Conservation (phyloP, 2,888 invertebrate genomes). For the Erannis defoliaria region DNA sequence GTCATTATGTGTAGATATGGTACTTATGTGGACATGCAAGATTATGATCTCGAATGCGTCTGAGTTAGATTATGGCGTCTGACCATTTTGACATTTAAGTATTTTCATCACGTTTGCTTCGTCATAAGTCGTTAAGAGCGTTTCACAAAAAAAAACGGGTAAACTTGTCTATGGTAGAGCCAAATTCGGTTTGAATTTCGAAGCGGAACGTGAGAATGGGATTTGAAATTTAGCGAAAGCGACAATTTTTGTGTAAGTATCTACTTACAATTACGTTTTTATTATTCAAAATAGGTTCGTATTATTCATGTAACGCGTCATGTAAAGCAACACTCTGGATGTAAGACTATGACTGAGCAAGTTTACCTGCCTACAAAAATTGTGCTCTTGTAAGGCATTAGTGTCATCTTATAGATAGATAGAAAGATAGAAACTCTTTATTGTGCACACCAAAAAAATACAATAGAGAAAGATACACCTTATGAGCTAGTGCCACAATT, state of each 20-base stretch:
- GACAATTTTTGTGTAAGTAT: constrained; percentile 30
- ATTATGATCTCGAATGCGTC: constrained; percentile 68
- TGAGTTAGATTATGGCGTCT: too few relatives aligned
- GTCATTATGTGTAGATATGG: constrained; percentile 65
- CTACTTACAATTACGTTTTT: neutral
- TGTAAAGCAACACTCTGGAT: too few relatives aligned
- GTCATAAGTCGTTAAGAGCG: constrained; percentile 76
- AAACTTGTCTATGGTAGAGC: constrained; percentile 63
- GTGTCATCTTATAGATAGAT: too few relatives aligned
- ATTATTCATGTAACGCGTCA: neutral
- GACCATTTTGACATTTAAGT: constrained; percentile 63
- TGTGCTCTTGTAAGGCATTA: too few relatives aligned
- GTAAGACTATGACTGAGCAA: too few relatives aligned
- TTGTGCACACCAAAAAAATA: too few relatives aligned
- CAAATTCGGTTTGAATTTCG: constrained; percentile 64
- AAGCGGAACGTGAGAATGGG: constrained; percentile 73
- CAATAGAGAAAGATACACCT: too few relatives aligned
- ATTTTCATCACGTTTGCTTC: constrained; percentile 80
- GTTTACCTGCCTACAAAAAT: too few relatives aligned
- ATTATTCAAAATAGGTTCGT: constrained; percentile 2
- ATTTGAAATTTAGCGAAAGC: constrained; percentile 52
- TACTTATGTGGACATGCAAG: constrained; percentile 66
- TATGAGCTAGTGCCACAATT: too few relatives aligned
- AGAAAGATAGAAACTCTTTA: too few relatives aligned
- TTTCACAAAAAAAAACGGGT: constrained; percentile 61